These are phyloP conservation scores for Ibycter americanus DNA, from an alignment of 2,797 vertebrate species.

Conservation along the genomic window DNA sequence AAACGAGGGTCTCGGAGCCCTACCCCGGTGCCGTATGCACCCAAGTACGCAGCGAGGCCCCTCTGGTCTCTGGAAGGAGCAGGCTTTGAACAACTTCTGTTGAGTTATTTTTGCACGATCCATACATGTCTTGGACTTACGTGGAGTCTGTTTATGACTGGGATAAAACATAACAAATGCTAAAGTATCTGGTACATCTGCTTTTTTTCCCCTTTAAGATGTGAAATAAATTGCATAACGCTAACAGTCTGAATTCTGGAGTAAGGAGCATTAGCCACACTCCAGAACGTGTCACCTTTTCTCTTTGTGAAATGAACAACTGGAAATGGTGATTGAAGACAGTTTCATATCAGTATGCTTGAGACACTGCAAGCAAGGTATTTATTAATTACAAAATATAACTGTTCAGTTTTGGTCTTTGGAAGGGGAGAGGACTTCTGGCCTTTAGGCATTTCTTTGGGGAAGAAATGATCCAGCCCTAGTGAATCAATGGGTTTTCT, in stretches of 20 bases:
- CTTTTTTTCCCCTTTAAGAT: background rate
- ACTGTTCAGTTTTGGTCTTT: background rate
- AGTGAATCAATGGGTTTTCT: background rate
- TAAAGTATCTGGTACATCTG: background rate
- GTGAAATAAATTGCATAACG: background rate
- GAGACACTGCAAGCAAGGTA: background rate
- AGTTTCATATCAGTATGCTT: background rate
- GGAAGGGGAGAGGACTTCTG: background rate
- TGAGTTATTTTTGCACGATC: background rate
- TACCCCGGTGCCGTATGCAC: fast-evolving
- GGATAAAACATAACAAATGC: background rate
- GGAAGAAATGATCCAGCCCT: background rate
- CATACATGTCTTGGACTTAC: background rate
- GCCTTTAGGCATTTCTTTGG: background rate
- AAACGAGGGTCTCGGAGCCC: background rate
- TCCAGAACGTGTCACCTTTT: background rate
- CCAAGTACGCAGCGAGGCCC: fast-evolving
- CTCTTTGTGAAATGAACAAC: background rate
- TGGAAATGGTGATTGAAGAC: background rate
- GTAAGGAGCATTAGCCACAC: background rate
- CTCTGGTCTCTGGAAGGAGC: background rate
- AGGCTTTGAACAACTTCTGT: background rate
- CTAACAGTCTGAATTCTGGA: background rate
- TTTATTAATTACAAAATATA: background rate
- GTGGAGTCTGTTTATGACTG: background rate